A percentile compares a stretch with the other conserved stretches of the same genome.
These are phyloP conservation scores for Etheostoma nigrum DNA, from an alignment of 2,797 vertebrate species.

Conservation along the genomic window DNA sequence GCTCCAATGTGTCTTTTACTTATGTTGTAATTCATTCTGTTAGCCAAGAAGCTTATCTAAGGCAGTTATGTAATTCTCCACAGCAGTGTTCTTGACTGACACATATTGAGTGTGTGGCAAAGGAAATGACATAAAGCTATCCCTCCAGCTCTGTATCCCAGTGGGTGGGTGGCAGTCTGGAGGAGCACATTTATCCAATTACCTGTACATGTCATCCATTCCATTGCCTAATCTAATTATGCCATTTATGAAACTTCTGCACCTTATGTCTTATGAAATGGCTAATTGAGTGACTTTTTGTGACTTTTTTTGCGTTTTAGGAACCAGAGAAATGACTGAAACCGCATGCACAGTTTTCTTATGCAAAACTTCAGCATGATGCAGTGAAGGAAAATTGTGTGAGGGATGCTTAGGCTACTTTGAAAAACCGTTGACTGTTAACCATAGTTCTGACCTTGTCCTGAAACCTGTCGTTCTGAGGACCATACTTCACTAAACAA, in stretches of 20 bases:
- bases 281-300: slow-evolving; percentile 24
- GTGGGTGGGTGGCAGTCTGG: slow-evolving; percentile 58
- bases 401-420: background rate
- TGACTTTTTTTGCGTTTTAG: slow-evolving; percentile 13
- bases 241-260: slow-evolving; percentile 8
- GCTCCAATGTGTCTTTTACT: background rate
- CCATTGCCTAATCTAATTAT: slow-evolving; percentile 25
- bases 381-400: background rate
- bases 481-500: background rate
- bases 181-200: slow-evolving; percentile 58
- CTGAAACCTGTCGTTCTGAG: background rate
- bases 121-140: slow-evolving; percentile 63
- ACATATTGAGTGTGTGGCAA: slow-evolving; percentile 60
- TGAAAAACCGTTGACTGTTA: background rate
- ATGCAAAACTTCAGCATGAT: background rate
- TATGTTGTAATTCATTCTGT: background rate
- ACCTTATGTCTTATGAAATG: slow-evolving; percentile 9
- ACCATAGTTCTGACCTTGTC: background rate
- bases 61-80: slow-evolving; percentile 43
- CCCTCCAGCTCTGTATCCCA: slow-evolving; percentile 42
- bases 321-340: background rate
- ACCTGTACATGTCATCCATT: slow-evolving; percentile 37
- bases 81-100: slow-evolving; percentile 51
- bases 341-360: background rate
- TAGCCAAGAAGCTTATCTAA: slow-evolving; percentile 28